Base-by-base conservation (phyloP, 2,113 vertebrate genomes). In the Pachypanchax playfairii region DNA sequence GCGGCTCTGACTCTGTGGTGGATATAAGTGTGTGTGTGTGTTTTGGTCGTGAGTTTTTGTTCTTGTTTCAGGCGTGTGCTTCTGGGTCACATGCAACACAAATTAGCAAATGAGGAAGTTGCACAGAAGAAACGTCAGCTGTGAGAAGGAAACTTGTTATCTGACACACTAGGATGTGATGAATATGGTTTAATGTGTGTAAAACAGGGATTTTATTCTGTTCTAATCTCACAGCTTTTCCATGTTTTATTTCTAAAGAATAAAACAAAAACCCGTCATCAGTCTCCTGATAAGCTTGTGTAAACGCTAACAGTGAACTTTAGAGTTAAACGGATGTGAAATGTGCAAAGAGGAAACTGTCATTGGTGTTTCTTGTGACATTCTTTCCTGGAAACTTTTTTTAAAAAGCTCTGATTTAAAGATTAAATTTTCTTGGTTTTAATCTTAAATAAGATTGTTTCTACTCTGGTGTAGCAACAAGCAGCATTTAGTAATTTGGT, bases 71-170 rank as follows among this genome's bases (percentile, higher is more conserved):
- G 53, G 24, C 20, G 49, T 0, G 17, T 10, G 62, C 65, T 52
- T 65, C 59, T 3, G 18, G 43, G 60, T 58, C 42, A 65, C 54
- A 48, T 58, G 49, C 29, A 54, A 70, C 59, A 66, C 48, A 56
- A 73, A 48, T 15, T 48, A 6, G 47, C 13, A 20, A 88, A 91
- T 86, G 88, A 92, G 91, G 91, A 92, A 92, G 91, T 92, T 68
- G 61, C 75, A 77, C 15, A 44, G 29, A 72, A 76, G 72, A 67
- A 56, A 43, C 41, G 52, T 35, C 11, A 48, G 57, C 38, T n/a
- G 17, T 31, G 46, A 74, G 55, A 63, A 25, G 73, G 61, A 67
- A 79, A n/a, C n/a, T n/a, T n/a, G n/a, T n/a, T n/a, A n/a, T n/a
- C n/a, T n/a, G n/a, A n/a, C n/a, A n/a, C n/a, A n/a, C n/a, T n/a